These are phyloP conservation scores for Hipparchia semele DNA, from an alignment of 2,888 invertebrate genomes.

Conservation along the genomic window DNA sequence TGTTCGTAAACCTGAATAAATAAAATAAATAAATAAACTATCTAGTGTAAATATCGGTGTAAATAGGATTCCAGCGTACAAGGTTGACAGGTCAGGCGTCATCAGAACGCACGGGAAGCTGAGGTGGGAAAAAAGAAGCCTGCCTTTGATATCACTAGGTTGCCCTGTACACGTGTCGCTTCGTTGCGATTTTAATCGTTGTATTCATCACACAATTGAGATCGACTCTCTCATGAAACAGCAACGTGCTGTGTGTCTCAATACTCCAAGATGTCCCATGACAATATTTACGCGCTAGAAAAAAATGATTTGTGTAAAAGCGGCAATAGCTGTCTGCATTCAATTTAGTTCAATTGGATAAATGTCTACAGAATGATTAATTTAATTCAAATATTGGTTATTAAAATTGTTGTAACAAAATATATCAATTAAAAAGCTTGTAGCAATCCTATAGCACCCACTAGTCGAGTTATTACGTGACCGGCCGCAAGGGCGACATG, in stretches of 20 bases:
- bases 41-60: too few relatives aligned
- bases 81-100: constrained; percentile 54
- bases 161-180: constrained; percentile 21
- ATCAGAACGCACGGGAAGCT: constrained; percentile 40
- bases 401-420: not conserved
- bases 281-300: too few relatives aligned
- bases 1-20: too few relatives aligned
- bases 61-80: constrained; percentile 37
- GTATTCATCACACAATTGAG: not conserved
- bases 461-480: constrained; percentile 37
- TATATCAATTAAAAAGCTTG: constrained; percentile 5
- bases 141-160: constrained; percentile 34
- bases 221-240: not conserved
- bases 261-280: too few relatives aligned
- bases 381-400: not conserved
- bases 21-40: too few relatives aligned
- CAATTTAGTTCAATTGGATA: too few relatives aligned
- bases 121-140: constrained; percentile 34
- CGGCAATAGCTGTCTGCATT: too few relatives aligned
- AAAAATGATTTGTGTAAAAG: too few relatives aligned
- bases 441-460: constrained; percentile 13
- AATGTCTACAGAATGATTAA: not conserved
- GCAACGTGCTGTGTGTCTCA: too few relatives aligned
- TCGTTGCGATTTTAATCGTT: constrained; percentile 13
- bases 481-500: constrained; percentile 44